phyloP scores from a whole-genome alignment of 92 coral and sea anemone species.

The Epizoanthus rinbou region DNA sequence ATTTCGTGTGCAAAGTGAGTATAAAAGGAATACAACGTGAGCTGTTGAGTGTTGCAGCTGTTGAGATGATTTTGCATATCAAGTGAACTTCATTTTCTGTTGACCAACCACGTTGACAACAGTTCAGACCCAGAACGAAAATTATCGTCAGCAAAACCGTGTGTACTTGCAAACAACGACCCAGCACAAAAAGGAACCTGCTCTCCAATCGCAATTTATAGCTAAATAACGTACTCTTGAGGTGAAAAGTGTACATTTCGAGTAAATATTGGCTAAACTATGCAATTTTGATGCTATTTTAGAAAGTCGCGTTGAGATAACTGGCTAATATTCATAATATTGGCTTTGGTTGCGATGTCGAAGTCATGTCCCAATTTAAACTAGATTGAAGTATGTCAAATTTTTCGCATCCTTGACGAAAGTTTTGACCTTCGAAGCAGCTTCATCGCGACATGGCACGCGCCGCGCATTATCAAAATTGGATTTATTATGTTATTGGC shows the following conservation, averaged over 20 bases:
- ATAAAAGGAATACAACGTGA: not conserved
- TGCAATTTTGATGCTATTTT: not conserved
- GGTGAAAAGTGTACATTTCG: conserved; percentile 9
- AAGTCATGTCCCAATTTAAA: not conserved
- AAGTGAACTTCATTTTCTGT: not conserved
- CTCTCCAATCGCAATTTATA: not conserved
- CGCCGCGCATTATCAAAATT: conserved; percentile 73
- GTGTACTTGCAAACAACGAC: no score
- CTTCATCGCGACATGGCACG: conserved; percentile 65
- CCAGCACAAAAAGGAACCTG: not conserved
- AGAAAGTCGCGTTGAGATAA: not conserved
- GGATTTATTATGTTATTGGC: conserved; percentile 61
- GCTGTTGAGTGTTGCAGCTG: conserved; percentile 17
- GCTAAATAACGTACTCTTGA: conserved; percentile 6
- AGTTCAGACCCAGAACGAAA: not conserved
- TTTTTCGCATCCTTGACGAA: not conserved
- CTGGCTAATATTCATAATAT: not conserved
- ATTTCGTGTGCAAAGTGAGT: not conserved
- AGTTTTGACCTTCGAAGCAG: not conserved
- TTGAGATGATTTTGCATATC: not conserved
- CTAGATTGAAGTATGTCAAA: conserved; percentile 3
- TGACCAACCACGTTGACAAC: not conserved
- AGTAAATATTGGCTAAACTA: conserved; percentile 1
- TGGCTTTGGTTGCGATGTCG: not conserved
- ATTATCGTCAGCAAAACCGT: no score